phyloP scores from a whole-genome alignment of 2,797 vertebrate species.

The Hipposideros larvatus region DNA sequence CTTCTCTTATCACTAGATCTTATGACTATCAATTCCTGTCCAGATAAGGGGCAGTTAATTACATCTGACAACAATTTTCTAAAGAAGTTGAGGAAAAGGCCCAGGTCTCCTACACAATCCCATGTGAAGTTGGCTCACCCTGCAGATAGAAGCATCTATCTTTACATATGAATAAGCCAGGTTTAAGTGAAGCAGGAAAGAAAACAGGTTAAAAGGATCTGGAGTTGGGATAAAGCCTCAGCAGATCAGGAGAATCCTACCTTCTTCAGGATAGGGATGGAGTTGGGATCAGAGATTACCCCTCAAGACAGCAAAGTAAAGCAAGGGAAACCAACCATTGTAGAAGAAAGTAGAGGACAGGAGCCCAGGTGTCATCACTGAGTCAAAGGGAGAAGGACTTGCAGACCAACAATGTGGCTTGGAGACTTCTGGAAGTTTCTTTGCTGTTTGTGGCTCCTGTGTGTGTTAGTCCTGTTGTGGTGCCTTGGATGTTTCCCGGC shows the following conservation, averaged over 20 bases:
- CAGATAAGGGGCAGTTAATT: not conserved
- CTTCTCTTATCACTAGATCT: not conserved
- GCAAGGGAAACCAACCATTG: not conserved
- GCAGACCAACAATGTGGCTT: not conserved
- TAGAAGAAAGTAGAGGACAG: not conserved
- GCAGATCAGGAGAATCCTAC: not conserved
- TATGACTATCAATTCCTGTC: not conserved
- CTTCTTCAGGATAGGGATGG: not conserved
- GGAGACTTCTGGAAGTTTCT: not conserved
- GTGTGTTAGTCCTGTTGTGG: not conserved
- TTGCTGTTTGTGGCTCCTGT: not conserved
- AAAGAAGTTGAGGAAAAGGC: not conserved
- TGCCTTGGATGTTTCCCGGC: not conserved
- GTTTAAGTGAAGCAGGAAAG: not conserved
- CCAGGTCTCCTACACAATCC: not conserved
- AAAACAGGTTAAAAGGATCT: not conserved
- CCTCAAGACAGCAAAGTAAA: not conserved
- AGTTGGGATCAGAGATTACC: not conserved
- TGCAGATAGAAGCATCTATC: not conserved
- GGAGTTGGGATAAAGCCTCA: not conserved
- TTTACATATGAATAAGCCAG: not conserved
- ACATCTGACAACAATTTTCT: not conserved
- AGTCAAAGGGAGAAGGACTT: not conserved
- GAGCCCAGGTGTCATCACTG: not conserved
- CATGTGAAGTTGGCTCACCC: not conserved